These are phyloP conservation scores for Dermochelys coriacea DNA, from an alignment of 2,797 vertebrate genomes.

Conservation along the genomic window DNA sequence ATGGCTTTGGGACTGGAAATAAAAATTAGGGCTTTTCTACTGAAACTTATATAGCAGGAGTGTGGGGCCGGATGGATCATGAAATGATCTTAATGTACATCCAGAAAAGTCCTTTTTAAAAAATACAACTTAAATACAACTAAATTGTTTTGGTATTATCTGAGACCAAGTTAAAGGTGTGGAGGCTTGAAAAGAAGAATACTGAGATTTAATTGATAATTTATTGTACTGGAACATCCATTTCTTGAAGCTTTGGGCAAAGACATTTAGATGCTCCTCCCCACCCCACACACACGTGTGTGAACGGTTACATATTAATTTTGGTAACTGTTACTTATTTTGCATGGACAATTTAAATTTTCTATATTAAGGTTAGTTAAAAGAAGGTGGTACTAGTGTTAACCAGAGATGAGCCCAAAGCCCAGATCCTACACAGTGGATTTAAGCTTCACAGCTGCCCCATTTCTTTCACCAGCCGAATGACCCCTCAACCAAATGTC, in stretches of 20 bases:
- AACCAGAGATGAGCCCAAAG: background rate
- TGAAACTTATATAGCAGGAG: background rate
- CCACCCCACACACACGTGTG: background rate
- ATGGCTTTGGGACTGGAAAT: conserved; percentile 51
- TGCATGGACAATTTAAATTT: conserved; percentile 49
- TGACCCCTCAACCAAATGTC: background rate
- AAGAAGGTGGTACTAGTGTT: conserved; percentile 35
- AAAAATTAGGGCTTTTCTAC: conserved; percentile 28
- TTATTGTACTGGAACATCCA: background rate
- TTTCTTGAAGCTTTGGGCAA: background rate
- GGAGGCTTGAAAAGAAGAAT: background rate
- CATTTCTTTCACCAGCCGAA: background rate
- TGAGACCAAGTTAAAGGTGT: conserved; percentile 8
- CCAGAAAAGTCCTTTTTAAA: conserved; percentile 8
- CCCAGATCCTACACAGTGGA: background rate
- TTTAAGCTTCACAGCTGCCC: background rate
- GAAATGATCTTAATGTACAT: background rate
- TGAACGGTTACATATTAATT: background rate
- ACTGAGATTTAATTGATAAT: conserved; percentile 12
- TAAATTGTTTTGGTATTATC: conserved; percentile 3
- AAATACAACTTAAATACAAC: conserved; percentile 11
- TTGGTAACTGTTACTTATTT: conserved; percentile 41
- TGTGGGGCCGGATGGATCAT: background rate
- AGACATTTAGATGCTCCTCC: background rate
- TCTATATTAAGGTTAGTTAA: conserved; percentile 55